A percentile compares a stretch with the other conserved stretches of the same genome.
Conservation (phyloP, 2,113 vertebrate genomes). For the Myiagra hebetior region DNA sequence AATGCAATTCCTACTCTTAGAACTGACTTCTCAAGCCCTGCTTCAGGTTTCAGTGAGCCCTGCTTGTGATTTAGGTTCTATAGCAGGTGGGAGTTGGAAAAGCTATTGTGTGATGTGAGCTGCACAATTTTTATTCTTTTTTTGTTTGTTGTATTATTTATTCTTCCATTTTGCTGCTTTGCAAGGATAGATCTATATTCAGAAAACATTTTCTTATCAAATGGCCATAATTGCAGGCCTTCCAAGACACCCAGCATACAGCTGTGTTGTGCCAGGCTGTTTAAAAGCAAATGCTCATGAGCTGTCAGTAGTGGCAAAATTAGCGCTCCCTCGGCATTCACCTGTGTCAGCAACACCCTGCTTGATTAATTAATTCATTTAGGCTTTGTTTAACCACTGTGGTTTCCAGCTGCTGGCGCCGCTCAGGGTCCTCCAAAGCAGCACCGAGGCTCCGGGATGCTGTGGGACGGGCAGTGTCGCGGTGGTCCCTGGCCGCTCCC, state of each 20-base stretch:
- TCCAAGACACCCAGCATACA: background rate
- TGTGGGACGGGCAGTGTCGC: background rate
- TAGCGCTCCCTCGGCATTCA: background rate
- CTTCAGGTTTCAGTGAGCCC: background rate
- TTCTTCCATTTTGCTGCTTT: background rate
- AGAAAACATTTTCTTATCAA: background rate
- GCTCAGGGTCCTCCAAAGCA: background rate
- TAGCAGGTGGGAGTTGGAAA: background rate
- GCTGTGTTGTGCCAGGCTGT: background rate
- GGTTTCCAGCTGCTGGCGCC: background rate
- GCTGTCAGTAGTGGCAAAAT: background rate
- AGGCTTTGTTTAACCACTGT: background rate
- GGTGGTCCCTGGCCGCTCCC: background rate
- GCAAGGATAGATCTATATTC: background rate
- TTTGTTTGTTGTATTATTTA: background rate
- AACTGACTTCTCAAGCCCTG: background rate
- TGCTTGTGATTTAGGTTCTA: background rate
- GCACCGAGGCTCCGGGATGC: rapidly evolving
- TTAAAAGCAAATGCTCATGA: background rate
- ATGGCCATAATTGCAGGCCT: background rate
- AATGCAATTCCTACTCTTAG: background rate
- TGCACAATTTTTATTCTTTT: background rate
- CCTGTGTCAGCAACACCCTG: background rate
- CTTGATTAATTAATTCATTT: background rate
- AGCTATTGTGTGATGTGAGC: background rate